Conservation (phyloP, 2,113 vertebrate species). For the Thalassoma bifasciatum region DNA sequence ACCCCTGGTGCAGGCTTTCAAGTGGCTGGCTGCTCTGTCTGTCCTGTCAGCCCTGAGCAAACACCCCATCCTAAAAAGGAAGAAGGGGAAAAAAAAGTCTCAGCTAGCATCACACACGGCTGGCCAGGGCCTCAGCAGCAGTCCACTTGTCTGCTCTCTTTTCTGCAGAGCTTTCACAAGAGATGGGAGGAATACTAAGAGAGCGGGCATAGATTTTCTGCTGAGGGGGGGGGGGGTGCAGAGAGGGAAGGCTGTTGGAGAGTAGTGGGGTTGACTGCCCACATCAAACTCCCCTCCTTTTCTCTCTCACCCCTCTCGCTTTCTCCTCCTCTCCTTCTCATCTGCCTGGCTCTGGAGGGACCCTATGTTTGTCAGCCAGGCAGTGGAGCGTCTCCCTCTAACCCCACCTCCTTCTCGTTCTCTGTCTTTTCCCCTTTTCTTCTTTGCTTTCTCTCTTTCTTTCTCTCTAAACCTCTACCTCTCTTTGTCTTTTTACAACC, state of each 20-base stretch:
- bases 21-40: conserved; percentile 70
- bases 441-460: conserved; percentile 16
- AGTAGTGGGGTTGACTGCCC: conserved; percentile 74
- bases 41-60: conserved; percentile 78
- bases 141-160: conserved; percentile 77
- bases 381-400: conserved; percentile 82
- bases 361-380: conserved; percentile 85
- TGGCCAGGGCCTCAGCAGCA: conserved; percentile 75
- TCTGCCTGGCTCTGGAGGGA: conserved; percentile 80
- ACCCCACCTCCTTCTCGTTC: conserved; percentile 60
- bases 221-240: conserved; percentile 54
- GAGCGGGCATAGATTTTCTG: conserved; percentile 82
- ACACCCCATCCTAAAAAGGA: conserved; percentile 72
- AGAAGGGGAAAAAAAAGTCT: conserved; percentile 48
- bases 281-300: conserved; percentile 83
- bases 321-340: conserved; percentile 68
- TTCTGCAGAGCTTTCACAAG: conserved; percentile 76
- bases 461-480: conserved; percentile 50
- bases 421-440: conserved; percentile 44
- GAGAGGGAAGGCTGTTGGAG: conserved; percentile 60
- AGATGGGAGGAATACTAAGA: conserved; percentile 85
- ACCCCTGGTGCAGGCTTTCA: conserved; percentile 74
- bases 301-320: conserved; percentile 56
- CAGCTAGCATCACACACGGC: conserved; percentile 77
- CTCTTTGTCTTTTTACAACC: conserved; percentile 47